Evolutionary conservation across 2,888 invertebrate species (phyloP).

Genomic region (Nineta flava): DNA sequence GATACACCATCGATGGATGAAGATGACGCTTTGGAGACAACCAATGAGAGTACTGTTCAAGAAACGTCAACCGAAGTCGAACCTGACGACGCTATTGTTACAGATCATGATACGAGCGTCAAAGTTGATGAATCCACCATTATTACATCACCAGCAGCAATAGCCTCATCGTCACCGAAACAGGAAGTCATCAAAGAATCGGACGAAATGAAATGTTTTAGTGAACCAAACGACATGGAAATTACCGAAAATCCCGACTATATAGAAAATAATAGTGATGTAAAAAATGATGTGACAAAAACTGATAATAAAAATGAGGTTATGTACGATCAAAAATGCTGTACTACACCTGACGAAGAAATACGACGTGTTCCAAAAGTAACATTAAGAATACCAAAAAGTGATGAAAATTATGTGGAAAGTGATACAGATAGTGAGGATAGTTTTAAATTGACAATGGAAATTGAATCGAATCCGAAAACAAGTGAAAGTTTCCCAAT

Average conservation of each 20-base stretch:
- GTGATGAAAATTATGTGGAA: constrained; percentile 13
- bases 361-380: constrained; percentile 45
- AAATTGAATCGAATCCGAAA: constrained; percentile 26
- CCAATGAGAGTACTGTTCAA: constrained; percentile 25
- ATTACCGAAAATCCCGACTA: not conserved
- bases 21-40: not conserved
- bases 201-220: no score
- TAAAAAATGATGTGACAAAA: not conserved
- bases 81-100: constrained; percentile 8
- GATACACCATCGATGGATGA: constrained; percentile 3
- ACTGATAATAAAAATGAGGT: constrained; percentile 1
- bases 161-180: not conserved
- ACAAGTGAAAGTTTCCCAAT: constrained; percentile 24
- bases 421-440: constrained; percentile 33
- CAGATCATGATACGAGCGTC: not conserved
- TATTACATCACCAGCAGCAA: not conserved
- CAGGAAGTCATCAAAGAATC: not conserved
- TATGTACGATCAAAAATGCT: not conserved
- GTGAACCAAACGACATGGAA: not conserved
- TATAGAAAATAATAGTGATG: not conserved
- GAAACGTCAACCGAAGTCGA: constrained; percentile 23
- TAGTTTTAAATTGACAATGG: constrained; percentile 42
- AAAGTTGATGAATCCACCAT: not conserved
- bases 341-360: constrained; percentile 1
- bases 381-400: constrained; percentile 38